These are phyloP conservation scores for Eurypyga helias DNA, from an alignment of 2,113 vertebrate species.

Conservation along the genomic window DNA sequence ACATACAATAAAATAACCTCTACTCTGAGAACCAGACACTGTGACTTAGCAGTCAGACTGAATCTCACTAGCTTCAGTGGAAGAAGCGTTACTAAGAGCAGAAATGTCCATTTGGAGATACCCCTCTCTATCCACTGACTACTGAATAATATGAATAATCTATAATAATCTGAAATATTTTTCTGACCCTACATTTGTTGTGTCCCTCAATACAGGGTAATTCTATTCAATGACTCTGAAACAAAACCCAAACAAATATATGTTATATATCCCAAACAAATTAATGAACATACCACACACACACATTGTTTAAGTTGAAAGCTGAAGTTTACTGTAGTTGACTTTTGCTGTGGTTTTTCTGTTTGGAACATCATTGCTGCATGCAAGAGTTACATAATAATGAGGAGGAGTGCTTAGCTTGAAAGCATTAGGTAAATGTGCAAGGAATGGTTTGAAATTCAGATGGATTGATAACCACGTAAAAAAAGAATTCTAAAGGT, in stretches of 20 bases:
- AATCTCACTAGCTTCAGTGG: neutral
- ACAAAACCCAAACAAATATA: no score
- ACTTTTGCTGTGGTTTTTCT: neutral
- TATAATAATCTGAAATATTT: neutral
- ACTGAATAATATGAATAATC: neutral
- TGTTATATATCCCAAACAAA: neutral
- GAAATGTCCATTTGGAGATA: neutral
- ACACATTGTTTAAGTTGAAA: accelerated
- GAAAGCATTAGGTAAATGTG: neutral
- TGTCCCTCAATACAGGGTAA: neutral
- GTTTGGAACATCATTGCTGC: neutral
- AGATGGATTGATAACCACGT: neutral
- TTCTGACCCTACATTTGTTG: neutral
- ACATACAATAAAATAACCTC: neutral
- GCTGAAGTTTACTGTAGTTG: neutral
- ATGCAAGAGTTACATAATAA: neutral
- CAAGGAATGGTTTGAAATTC: neutral
- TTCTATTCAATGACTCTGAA: neutral
- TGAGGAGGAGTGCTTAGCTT: neutral
- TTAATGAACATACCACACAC: neutral
- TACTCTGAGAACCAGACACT: neutral
- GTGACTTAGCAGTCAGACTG: neutral
- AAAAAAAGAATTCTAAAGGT: neutral
- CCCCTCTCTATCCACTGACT: neutral
- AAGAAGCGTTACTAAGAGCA: neutral